Evolutionary conservation across 2,113 vertebrate species (phyloP).

Genomic region (Xerus inauris): DNA sequence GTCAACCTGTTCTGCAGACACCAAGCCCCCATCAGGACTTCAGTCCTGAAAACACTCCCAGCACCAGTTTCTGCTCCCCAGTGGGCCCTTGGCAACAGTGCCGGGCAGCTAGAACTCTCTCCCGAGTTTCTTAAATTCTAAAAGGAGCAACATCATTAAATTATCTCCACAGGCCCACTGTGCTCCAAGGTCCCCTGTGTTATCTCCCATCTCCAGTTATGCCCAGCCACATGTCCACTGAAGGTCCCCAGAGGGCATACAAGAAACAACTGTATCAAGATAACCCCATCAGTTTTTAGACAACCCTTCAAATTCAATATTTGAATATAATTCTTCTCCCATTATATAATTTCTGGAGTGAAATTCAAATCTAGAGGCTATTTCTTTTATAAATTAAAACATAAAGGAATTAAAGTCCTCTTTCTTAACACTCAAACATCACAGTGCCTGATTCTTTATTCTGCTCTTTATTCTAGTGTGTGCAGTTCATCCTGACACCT

Average conservation of each 20-base stretch:
- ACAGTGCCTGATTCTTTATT: background rate
- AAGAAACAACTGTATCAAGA: background rate
- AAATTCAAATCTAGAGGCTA: background rate
- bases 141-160: background rate
- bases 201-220: background rate
- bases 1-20: background rate
- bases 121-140: background rate
- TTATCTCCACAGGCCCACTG: background rate
- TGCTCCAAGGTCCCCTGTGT: background rate
- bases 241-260: background rate
- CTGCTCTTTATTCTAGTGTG: too few relatives aligned
- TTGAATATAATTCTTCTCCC: background rate
- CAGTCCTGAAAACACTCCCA: fast-evolving
- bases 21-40: background rate
- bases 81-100: background rate
- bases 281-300: background rate
- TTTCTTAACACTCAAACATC: background rate
- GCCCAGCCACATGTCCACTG: background rate
- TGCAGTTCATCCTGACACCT: fast-evolving
- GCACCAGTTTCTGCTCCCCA: fast-evolving
- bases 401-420: background rate
- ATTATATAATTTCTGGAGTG: background rate
- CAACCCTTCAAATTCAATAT: too few relatives aligned
- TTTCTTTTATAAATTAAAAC: background rate
- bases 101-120: background rate